Evolutionary conservation across 2,797 vertebrate genomes (phyloP).

Genomic region (Rhyacichthys aspro): DNA sequence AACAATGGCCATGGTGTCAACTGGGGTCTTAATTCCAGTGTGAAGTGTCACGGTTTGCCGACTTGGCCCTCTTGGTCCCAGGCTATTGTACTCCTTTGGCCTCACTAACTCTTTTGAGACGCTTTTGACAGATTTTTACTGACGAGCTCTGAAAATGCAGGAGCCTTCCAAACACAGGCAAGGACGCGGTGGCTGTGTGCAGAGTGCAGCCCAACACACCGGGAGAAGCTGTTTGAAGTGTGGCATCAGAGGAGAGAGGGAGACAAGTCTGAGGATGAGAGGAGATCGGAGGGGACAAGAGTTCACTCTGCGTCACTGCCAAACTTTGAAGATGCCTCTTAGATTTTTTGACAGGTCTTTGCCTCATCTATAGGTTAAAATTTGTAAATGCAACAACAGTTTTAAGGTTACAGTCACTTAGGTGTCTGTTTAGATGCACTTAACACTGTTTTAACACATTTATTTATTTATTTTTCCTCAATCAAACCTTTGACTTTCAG

Average conservation of each 20-base stretch:
- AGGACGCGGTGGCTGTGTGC: constrained; percentile 38
- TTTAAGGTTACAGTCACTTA: neutral
- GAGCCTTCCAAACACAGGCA: constrained; percentile 43
- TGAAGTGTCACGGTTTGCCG: constrained; percentile 31
- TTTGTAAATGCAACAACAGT: constrained; percentile 9
- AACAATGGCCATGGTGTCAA: constrained; percentile 57
- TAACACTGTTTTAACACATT: neutral
- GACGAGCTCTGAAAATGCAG: constrained; percentile 63
- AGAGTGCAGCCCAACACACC: constrained; percentile 39
- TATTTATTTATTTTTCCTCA: no score
- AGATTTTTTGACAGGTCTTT: constrained; percentile 11
- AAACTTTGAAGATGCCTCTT: constrained; percentile 29
- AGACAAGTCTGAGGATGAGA: constrained; percentile 48
- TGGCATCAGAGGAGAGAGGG: constrained; percentile 25
- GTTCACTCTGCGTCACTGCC: constrained; percentile 40
- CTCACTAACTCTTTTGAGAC: constrained; percentile 49
- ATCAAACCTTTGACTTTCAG: no score
- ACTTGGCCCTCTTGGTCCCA: constrained; percentile 44
- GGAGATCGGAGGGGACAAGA: constrained; percentile 47
- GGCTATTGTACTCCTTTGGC: constrained; percentile 52
- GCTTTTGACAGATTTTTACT: constrained; percentile 66
- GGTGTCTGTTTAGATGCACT: neutral
- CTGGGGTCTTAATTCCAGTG: constrained; percentile 29
- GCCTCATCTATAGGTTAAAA: constrained; percentile 3
- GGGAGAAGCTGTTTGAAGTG: constrained; percentile 52